Evolutionary conservation across 1,140 invertebrate genomes (phyloP), one percentile per base, ranked within the genome.

Genomic region (Temnothorax longispinosus): DNA sequence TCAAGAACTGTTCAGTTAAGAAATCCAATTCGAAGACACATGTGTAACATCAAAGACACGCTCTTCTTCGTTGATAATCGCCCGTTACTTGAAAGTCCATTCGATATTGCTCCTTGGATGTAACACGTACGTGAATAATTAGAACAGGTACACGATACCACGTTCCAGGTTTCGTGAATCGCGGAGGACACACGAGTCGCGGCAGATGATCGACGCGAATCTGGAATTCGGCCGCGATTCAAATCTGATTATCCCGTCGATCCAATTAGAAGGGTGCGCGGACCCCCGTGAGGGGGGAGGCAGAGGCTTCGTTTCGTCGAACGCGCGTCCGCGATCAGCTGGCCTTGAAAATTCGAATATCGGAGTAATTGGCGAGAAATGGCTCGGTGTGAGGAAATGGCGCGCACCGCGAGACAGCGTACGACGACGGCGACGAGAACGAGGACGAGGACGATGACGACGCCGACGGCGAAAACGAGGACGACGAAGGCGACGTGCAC

Each of bases 311-410:
- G 77, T 69, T 80, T 54, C 60, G 80, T 75, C 69, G 44, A 74
- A 74, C 67, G 80, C 67, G 80, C 52, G 80, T 74, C 52, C 67
- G 52, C 27, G 80, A 84, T 60, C 80, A 84, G 87, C 85, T 80
- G 91, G 80, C 92, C 93, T 94, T 93, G 93, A 94, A 94, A 94
- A 94, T 93, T 91, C 84, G 91, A 93, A 94, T 94, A 93, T 93
- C 92, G 91, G 91, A 93, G 93, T 93, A 93, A 94, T 93, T 92
- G 91, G 87, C 72, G 89, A 90, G 90, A 92, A 92, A 77, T 82
- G 76, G 88, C 71, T 58, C 78, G 78, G 38, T 72, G 44, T 58
- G 47, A 72, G 69, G 78, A 82, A 82, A 72, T 77, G 69, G 27
- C 78, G 38, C 72, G 65, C 50, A 88, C 78, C 56, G 86, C 71